Evolutionary conservation across 1,140 invertebrate species (phyloP).

Genomic region (Drosophila malerkotliana): DNA sequence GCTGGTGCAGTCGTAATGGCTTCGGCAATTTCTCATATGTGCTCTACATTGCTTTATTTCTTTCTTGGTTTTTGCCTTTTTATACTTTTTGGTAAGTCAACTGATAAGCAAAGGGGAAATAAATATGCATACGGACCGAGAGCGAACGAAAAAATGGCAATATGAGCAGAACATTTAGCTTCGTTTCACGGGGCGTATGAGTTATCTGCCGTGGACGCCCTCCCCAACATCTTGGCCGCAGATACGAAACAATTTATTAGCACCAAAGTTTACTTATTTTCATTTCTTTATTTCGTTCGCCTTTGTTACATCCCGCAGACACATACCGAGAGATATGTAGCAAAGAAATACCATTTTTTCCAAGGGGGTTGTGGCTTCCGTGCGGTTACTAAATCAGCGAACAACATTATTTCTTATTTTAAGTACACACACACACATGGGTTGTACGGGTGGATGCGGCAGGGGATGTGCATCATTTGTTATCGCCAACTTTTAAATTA

Average conservation of each 20-base stretch:
- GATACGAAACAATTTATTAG: conserved; percentile 82
- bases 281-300: conserved; percentile 63
- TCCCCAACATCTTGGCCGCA: conserved; percentile 27
- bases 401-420: conserved; percentile 77
- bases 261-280: conserved; percentile 69
- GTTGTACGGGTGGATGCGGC: conserved; percentile 24
- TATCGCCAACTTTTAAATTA: conserved; percentile 82
- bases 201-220: conserved; percentile 55
- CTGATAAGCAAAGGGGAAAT: conserved; percentile 78
- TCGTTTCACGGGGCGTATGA: conserved; percentile 66
- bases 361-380: conserved; percentile 4
- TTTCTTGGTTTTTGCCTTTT: conserved; percentile 8
- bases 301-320: conserved; percentile 55
- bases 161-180: conserved; percentile 9
- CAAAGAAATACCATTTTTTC: conserved; percentile 9
- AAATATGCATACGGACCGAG: conserved; percentile 69
- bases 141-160: conserved; percentile 28
- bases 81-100: conserved; percentile 52
- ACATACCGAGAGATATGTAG: conserved; percentile 36
- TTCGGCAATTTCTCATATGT: conserved; percentile 74
- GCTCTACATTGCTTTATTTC: conserved; percentile 64
- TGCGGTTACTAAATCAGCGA: conserved; percentile 71
- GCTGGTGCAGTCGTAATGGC: conserved; percentile 67
- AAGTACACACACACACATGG: conserved; percentile 41
- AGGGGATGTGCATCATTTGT: conserved; percentile 76